phyloP scores from a whole-genome alignment of 2,797 vertebrate genomes.

The Mus minutoides region DNA sequence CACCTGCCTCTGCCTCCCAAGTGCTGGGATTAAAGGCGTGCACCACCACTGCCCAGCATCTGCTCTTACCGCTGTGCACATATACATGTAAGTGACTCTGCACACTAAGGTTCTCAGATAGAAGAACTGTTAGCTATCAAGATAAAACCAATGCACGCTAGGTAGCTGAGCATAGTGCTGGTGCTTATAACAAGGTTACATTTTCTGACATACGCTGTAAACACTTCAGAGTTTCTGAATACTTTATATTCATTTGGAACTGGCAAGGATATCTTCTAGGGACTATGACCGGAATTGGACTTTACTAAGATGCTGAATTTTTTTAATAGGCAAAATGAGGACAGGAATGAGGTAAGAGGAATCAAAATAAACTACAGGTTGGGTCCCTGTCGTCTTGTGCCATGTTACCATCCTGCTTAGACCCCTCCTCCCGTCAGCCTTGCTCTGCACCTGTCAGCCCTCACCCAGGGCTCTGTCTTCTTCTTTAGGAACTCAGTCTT shows the following conservation, averaged over 20 bases:
- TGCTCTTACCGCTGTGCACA: not conserved
- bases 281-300: not conserved
- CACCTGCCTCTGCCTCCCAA: no score
- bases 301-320: slow-evolving; percentile 23
- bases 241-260: slow-evolving; percentile 36
- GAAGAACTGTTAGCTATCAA: not conserved
- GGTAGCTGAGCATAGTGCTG: not conserved
- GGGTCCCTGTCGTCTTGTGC: slow-evolving; percentile 12
- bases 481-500: slow-evolving; percentile 16
- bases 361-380: slow-evolving; percentile 33
- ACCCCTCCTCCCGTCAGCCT: not conserved
- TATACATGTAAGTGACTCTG: not conserved
- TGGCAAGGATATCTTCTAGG: not conserved
- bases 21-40: no score
- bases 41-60: not conserved
- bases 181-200: slow-evolving; percentile 3
- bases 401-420: not conserved
- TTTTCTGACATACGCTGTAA: not conserved
- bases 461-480: not conserved
- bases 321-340: slow-evolving; percentile 42
- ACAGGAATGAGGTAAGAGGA: slow-evolving; percentile 21
- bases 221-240: slow-evolving; percentile 16
- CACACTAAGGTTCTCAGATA: not conserved
- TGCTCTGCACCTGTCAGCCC: not conserved
- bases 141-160: not conserved